A percentile compares a stretch with the other conserved stretches of the same genome.
Evolutionary conservation across 2,797 vertebrate genomes (phyloP).

Genomic region (Coccyzus lansbergi): DNA sequence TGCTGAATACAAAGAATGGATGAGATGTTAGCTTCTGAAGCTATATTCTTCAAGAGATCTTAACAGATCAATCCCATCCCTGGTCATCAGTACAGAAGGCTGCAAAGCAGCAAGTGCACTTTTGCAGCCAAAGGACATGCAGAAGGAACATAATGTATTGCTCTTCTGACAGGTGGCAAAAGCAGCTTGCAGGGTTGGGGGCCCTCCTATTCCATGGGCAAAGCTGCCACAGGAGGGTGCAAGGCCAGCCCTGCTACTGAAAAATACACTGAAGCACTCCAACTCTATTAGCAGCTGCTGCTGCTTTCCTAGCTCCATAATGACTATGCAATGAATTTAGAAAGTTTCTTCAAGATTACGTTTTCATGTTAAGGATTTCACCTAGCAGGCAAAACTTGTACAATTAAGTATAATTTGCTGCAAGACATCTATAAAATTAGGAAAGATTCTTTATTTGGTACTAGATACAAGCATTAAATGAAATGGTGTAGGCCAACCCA

Average conservation of each 20-base stretch:
- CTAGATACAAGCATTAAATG: slow-evolving; percentile 52
- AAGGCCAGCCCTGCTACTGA: background rate
- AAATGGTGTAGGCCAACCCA: slow-evolving; percentile 6
- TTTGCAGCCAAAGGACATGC: background rate
- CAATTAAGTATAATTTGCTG: background rate
- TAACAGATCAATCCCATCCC: background rate
- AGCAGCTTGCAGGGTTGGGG: background rate
- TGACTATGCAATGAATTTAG: background rate
- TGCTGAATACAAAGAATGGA: background rate
- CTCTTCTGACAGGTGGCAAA: too few relatives aligned
- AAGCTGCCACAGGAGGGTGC: background rate
- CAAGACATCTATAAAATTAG: slow-evolving; percentile 6
- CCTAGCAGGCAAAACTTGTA: background rate
- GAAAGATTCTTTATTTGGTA: slow-evolving; percentile 48
- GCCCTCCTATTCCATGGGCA: fast-evolving
- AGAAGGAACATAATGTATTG: fast-evolving
- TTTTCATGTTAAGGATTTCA: background rate
- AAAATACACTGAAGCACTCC: too few relatives aligned
- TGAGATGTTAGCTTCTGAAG: background rate
- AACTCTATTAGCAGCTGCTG: background rate
- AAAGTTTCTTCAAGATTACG: too few relatives aligned
- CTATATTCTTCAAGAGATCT: fast-evolving
- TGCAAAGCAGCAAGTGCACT: too few relatives aligned
- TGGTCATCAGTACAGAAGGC: too few relatives aligned
- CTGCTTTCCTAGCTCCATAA: background rate